A percentile compares a stretch with the other conserved stretches of the same genome.
These are phyloP conservation scores for Lasioglossum villosulum DNA, from an alignment of 2,888 invertebrate genomes.

Conservation along the genomic window DNA sequence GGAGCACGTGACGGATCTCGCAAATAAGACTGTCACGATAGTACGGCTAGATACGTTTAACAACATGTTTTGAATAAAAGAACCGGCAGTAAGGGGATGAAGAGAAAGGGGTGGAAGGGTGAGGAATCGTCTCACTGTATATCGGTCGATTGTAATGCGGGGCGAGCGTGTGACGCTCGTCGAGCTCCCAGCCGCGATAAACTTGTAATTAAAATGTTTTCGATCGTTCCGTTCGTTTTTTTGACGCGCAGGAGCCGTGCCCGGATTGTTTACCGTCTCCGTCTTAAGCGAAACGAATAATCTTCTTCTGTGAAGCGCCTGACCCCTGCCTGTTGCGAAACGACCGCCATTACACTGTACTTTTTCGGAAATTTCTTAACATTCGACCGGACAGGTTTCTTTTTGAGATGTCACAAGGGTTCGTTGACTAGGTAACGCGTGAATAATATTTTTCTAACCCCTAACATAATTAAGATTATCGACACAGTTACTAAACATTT, in stretches of 20 bases:
- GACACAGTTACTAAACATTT: too few relatives aligned
- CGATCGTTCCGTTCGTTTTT: constrained; percentile 33
- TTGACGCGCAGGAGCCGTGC: background rate
- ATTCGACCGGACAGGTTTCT: too few relatives aligned
- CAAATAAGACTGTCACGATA: constrained; percentile 37
- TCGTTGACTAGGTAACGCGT: too few relatives aligned
- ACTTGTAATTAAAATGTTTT: constrained; percentile 65
- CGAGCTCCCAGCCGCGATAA: constrained; percentile 52
- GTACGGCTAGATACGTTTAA: constrained; percentile 39
- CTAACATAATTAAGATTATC: too few relatives aligned
- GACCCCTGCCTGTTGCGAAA: constrained; percentile 26
- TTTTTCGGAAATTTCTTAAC: too few relatives aligned
- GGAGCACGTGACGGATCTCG: background rate
- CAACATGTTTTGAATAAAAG: constrained; percentile 58
- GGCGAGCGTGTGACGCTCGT: constrained; percentile 19
- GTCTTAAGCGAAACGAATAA: constrained; percentile 23
- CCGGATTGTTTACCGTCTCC: constrained; percentile 33
- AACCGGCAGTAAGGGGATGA: constrained; percentile 4
- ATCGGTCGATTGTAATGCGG: constrained; percentile 36
- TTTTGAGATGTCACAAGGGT: too few relatives aligned
- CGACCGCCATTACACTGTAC: too few relatives aligned
- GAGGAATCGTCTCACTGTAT: constrained; percentile 17
- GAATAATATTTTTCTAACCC: too few relatives aligned
- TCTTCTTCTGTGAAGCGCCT: constrained; percentile 16
- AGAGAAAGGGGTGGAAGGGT: background rate